Evolutionary conservation across 2,888 invertebrate genomes (phyloP).

Genomic region (Drosophila algonquin): DNA sequence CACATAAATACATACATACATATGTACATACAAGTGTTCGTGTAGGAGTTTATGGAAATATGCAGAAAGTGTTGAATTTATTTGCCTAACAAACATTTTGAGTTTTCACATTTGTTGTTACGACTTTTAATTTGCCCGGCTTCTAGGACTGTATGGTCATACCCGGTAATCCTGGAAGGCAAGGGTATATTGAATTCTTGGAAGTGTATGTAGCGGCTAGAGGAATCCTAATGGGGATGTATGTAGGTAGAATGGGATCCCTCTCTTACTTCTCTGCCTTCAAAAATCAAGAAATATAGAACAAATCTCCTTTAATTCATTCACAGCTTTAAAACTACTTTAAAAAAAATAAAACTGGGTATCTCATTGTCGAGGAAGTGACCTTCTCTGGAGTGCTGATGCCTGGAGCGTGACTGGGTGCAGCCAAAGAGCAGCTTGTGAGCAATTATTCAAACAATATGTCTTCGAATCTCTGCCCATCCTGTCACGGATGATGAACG

Average conservation of each 20-base stretch:
- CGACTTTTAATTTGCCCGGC: slow-evolving; percentile 45
- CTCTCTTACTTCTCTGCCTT: too few species aligned
- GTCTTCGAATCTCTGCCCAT: slow-evolving; percentile 17
- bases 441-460: slow-evolving; percentile 43
- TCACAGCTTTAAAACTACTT: too few species aligned
- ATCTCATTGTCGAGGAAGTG: neutral
- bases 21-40: too few species aligned
- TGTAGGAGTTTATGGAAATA: slow-evolving; percentile 36
- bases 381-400: neutral
- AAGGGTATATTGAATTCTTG: neutral
- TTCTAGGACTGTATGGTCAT: neutral
- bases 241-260: too few species aligned
- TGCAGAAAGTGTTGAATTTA: slow-evolving; percentile 52
- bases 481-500: slow-evolving; percentile 17
- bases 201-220: neutral
- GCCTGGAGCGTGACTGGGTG: slow-evolving; percentile 3
- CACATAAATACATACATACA: neutral
- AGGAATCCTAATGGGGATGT: too few species aligned
- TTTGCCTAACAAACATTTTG: slow-evolving; percentile 41
- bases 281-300: too few species aligned
- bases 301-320: too few species aligned
- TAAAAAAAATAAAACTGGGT: neutral
- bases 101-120: slow-evolving; percentile 38
- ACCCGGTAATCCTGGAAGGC: neutral
- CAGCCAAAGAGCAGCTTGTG: slow-evolving; percentile 38